These are phyloP conservation scores for Aurelia aurita complex sp. Pacific DNA, from an alignment of 30 jellyfish, hydroid and myxozoan genomes.

Conservation along the genomic window DNA sequence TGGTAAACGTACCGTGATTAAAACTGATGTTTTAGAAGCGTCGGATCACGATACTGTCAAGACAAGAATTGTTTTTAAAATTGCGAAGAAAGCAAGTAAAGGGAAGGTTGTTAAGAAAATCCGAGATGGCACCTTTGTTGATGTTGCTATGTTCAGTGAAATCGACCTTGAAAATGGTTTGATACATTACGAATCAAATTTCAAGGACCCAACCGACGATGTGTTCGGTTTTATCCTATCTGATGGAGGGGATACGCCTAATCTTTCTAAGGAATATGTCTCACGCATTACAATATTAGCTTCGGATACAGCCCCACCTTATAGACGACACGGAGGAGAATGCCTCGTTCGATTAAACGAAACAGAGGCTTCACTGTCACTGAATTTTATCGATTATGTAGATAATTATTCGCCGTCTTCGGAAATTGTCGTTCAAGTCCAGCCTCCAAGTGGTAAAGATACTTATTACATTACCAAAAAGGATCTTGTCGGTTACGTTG, in stretches of 20 bases:
- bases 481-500: neutral
- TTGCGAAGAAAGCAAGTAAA: slow-evolving; percentile 5
- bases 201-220: slow-evolving; percentile 25
- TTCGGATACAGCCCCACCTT: slow-evolving; percentile 51
- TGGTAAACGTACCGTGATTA: slow-evolving; percentile 20
- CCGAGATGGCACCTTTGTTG: neutral
- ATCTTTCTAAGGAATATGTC: slow-evolving; percentile 42
- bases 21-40: slow-evolving; percentile 30
- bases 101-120: slow-evolving; percentile 30
- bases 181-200: slow-evolving; percentile 38
- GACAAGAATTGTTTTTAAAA: slow-evolving; percentile 15
- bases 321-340: slow-evolving; percentile 26
- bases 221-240: slow-evolving; percentile 20
- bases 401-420: slow-evolving; percentile 54
- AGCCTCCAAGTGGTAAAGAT: neutral
- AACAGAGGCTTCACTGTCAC: slow-evolving; percentile 43
- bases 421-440: slow-evolving; percentile 24
- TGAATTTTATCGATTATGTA: slow-evolving; percentile 33
- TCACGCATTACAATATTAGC: slow-evolving; percentile 26
- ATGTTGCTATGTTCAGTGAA: slow-evolving; percentile 34
- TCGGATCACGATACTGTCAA: slow-evolving; percentile 49
- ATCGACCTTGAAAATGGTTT: slow-evolving; percentile 39
- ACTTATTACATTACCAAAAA: neutral
- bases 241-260: slow-evolving; percentile 49
- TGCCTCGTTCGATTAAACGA: slow-evolving; percentile 60